Evolutionary conservation across 2,113 vertebrate genomes (phyloP), one percentile per base, ranked within the genome.

Genomic region (Antechinus flavipes): DNA sequence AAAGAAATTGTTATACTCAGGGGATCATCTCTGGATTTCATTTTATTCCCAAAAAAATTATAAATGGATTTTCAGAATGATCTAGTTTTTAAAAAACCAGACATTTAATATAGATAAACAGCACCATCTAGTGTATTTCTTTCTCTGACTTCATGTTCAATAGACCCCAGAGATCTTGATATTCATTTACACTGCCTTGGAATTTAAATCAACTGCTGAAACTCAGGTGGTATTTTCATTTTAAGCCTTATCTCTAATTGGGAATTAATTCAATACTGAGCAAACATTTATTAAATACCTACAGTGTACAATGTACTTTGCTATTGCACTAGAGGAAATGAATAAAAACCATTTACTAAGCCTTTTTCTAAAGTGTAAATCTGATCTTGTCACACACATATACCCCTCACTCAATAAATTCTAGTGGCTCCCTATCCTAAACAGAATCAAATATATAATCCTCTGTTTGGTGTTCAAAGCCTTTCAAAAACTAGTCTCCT

Each of bases 81-180:
- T n/a, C 61, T 24, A 9, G 1, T 23, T 84, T 84, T 84, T n/a
- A n/a, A 76, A 76, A 76, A 30, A 56, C 56, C 0, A 0, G 11
- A 95, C 92, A 2, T 53, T 22, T 58, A 98, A 93, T 0, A 23
- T 94, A 96, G 96, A 92, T 95, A 95, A 96, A 98, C 90, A 98
- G 91, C 97, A 95, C 98, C 98, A 98, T 97, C 98, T 98, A 96
- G 97, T 95, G 98, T 89, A 91, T 0, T 0, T 0, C 3, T 58
- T 0, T 24, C 42, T 0, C 0, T 0, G 11, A n/a, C 19, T 7
- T 9, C 68, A n/a, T 1, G 9, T 24, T 10, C 61, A 91, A 54
- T 54, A 68, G 1, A 27, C 16, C n/a, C 68, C n/a, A 42, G n/a
- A 84, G 19, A 84, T 84, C n/a, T 84, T 84, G 68, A 84, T 84